A percentile compares a stretch with the other conserved stretches of the same genome.
Conservation (phyloP, 2,888 invertebrate species). For the Nasonovia ribisnigri region DNA sequence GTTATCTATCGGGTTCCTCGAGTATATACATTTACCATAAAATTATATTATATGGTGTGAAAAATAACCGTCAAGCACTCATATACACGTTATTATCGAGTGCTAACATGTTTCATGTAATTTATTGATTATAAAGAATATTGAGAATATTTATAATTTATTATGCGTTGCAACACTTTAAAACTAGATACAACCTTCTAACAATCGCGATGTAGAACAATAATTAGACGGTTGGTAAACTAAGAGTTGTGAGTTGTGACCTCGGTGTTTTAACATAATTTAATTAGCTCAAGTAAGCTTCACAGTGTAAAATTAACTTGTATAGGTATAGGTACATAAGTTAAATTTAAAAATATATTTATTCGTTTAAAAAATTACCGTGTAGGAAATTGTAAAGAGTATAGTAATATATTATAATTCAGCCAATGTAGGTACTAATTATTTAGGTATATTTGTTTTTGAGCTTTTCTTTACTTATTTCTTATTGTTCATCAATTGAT, state of each 20-base stretch:
- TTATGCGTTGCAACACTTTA: slow-evolving; percentile 19
- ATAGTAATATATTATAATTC: background rate
- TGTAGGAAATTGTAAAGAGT: background rate
- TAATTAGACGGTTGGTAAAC: slow-evolving; percentile 47
- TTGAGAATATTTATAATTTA: slow-evolving; percentile 45
- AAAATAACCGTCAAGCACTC: background rate
- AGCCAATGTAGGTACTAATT: background rate
- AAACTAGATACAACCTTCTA: slow-evolving; percentile 41
- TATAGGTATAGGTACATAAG: background rate
- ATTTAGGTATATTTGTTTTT: background rate
- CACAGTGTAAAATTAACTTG: background rate
- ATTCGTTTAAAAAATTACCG: background rate
- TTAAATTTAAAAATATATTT: slow-evolving; percentile 5
- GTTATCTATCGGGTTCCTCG: background rate
- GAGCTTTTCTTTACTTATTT: background rate
- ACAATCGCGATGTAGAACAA: slow-evolving; percentile 51
- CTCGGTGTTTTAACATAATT: slow-evolving; percentile 47
- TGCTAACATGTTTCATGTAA: slow-evolving; percentile 17
- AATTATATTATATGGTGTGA: background rate
- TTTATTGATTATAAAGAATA: slow-evolving; percentile 46
- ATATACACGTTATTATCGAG: background rate
- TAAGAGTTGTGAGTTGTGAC: slow-evolving; percentile 35
- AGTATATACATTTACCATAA: background rate
- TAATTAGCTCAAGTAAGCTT: slow-evolving; percentile 27
- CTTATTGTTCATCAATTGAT: background rate